Conservation (phyloP, 2,888 invertebrate genomes). For the Tiliacea aurago region DNA sequence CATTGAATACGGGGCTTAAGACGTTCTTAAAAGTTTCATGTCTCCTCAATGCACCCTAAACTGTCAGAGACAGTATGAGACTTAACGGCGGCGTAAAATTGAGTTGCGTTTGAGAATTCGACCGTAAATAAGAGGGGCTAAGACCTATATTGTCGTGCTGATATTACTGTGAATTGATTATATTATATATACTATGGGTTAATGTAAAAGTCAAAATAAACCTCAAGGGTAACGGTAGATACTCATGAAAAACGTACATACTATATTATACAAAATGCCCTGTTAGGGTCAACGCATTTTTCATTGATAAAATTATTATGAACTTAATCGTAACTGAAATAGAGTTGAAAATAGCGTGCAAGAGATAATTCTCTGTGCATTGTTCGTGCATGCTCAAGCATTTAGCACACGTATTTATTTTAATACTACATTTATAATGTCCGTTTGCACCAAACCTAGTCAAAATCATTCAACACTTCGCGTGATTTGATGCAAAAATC, state of each 20-base stretch:
- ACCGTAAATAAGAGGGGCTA: background rate
- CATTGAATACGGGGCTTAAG: background rate
- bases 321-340: background rate
- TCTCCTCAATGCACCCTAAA: background rate
- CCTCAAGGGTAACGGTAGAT: background rate
- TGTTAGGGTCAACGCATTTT: background rate
- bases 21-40: background rate
- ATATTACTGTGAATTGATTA: constrained; percentile 31
- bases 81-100: background rate
- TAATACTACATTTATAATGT: background rate
- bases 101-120: background rate
- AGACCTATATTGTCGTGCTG: constrained; percentile 26
- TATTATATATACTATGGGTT: background rate
- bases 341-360: background rate
- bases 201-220: background rate
- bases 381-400: background rate
- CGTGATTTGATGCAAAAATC: background rate
- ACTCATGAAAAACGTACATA: constrained; percentile 1
- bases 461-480: background rate
- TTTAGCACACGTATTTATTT: background rate
- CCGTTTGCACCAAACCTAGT: background rate
- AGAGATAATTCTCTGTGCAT: background rate
- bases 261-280: constrained; percentile 10
- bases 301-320: background rate
- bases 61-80: background rate